A percentile compares a stretch with the other conserved stretches of the same genome.
Evolutionary conservation across 2,888 invertebrate species (phyloP).

Genomic region (Thereva nobilitata): DNA sequence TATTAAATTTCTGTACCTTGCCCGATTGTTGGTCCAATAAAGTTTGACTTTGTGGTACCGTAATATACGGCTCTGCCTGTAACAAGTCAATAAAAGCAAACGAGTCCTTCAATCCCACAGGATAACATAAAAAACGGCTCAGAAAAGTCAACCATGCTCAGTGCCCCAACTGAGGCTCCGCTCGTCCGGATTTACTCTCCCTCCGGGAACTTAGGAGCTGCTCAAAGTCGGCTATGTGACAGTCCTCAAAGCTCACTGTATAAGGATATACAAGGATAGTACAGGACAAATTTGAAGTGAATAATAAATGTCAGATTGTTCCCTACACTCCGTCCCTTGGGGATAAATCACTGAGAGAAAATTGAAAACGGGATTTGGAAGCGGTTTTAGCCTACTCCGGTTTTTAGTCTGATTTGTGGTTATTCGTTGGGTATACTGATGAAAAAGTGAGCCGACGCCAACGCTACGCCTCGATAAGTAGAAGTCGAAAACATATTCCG

Average conservation of each 20-base stretch:
- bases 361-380: slow-evolving; percentile 40
- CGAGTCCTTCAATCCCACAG: no score
- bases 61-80: no score
- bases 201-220: no score
- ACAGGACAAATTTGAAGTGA: slow-evolving; percentile 39
- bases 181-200: no score
- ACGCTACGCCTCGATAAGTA: slow-evolving; percentile 3
- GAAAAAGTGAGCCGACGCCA: slow-evolving; percentile 8
- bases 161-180: no score
- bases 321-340: slow-evolving; percentile 31
- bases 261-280: slow-evolving; percentile 29
- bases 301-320: slow-evolving; percentile 40
- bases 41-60: no score
- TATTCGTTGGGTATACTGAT: slow-evolving; percentile 19
- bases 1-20: no score
- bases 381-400: slow-evolving; percentile 31
- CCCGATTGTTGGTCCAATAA: no score
- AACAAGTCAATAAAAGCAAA: no score
- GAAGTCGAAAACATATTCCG: neutral
- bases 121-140: no score
- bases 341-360: slow-evolving; percentile 37
- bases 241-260: slow-evolving; percentile 2
- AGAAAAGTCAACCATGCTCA: no score
- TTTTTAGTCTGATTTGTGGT: slow-evolving; percentile 34
- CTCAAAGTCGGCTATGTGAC: no score